Evolutionary conservation across 2,113 vertebrate species (phyloP).

Genomic region (Crocuta crocuta): DNA sequence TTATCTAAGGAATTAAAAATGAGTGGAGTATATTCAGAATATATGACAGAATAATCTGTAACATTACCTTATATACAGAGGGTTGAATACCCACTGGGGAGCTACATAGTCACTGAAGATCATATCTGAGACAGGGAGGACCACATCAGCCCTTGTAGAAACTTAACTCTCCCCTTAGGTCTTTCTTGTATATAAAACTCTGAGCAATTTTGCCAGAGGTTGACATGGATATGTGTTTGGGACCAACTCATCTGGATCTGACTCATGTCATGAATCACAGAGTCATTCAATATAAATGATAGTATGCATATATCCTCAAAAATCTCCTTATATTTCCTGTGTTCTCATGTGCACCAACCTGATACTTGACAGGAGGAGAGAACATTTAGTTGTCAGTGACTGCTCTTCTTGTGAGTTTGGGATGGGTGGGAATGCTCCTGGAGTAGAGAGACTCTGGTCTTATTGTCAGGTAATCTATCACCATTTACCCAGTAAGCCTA

Average conservation of each 20-base stretch:
- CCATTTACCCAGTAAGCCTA: not conserved
- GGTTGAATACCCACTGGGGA: not conserved
- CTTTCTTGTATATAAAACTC: not conserved
- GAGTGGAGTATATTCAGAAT: not conserved
- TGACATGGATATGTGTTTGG: not conserved
- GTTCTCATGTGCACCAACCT: not conserved
- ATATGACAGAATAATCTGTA: not conserved
- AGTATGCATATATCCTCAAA: not conserved
- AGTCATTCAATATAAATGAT: not conserved
- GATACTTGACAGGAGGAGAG: not conserved
- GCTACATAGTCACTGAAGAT: not conserved
- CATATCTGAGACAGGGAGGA: not conserved
- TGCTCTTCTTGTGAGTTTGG: not conserved
- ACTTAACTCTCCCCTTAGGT: not conserved
- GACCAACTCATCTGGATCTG: not conserved
- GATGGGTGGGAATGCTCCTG: not conserved
- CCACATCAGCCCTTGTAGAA: not conserved
- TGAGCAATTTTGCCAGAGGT: not conserved
- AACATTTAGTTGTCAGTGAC: not conserved
- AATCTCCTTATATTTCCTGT: not conserved
- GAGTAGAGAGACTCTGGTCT: not conserved
- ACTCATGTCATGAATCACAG: not conserved
- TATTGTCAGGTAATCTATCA: not conserved
- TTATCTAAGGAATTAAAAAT: not conserved
- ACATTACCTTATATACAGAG: not conserved